phyloP scores from a whole-genome alignment of 1,140 invertebrate genomes.

The Drosophila pruinosa region DNA sequence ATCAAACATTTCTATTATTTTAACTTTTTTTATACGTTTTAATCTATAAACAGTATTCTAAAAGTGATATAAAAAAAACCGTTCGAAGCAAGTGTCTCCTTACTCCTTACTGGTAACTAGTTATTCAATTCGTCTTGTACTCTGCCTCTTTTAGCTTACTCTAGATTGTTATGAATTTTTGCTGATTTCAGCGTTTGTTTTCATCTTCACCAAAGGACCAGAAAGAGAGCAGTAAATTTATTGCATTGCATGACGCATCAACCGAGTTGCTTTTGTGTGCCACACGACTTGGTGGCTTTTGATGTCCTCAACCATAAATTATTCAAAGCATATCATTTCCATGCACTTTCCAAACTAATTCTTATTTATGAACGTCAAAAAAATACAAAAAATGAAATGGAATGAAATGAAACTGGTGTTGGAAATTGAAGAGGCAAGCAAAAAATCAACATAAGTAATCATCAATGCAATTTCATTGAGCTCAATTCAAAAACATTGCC shows the following conservation, averaged over 20 bases:
- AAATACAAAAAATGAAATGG: neutral
- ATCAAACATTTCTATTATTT: too few relatives aligned
- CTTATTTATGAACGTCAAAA: constrained; percentile 68
- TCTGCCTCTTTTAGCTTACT: neutral
- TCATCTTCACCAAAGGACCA: constrained; percentile 7
- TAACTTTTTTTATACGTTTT: too few relatives aligned
- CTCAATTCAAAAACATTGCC: constrained; percentile 74
- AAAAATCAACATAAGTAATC: constrained; percentile 73
- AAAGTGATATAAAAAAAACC: too few relatives aligned
- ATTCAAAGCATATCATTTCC: constrained; percentile 69
- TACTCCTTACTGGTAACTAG: too few relatives aligned
- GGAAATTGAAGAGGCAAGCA: constrained; percentile 55
- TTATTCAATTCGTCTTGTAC: neutral
- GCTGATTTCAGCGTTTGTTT: constrained; percentile 24
- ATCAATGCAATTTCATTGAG: constrained; percentile 77
- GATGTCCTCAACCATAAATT: constrained; percentile 57
- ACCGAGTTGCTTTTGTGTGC: constrained; percentile 30
- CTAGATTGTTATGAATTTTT: constrained; percentile 20
- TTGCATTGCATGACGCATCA: constrained; percentile 56
- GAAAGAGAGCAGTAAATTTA: constrained; percentile 12
- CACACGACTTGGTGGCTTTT: constrained; percentile 10
- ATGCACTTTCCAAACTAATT: constrained; percentile 50
- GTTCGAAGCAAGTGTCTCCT: too few relatives aligned
- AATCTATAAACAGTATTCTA: too few relatives aligned
- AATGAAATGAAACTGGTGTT: constrained; percentile 9